A percentile compares a stretch with the other conserved stretches of the same genome.
Evolutionary conservation across 2,888 invertebrate species (phyloP).

Genomic region (Blastobasis lacticolella): DNA sequence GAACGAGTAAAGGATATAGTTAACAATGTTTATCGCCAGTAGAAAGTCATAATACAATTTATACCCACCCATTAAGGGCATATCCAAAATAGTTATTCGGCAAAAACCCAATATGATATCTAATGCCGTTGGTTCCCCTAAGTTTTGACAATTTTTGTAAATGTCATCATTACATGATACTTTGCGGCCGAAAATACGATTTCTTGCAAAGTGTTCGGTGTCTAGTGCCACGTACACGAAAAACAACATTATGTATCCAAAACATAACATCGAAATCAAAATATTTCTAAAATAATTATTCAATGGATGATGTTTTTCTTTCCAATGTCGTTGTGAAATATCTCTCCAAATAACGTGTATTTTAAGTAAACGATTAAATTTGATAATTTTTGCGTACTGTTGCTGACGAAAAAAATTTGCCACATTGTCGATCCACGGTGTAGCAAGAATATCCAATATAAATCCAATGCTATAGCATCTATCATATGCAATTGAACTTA

Average conservation of each 20-base stretch:
- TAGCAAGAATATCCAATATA: slow-evolving; percentile 40
- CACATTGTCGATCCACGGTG: slow-evolving; percentile 41
- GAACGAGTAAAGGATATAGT: background rate
- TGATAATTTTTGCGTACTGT: slow-evolving; percentile 23
- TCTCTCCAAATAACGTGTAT: slow-evolving; percentile 30
- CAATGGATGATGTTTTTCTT: background rate
- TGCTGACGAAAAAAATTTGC: slow-evolving; percentile 26
- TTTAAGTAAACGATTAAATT: slow-evolving; percentile 34
- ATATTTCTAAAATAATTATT: background rate
- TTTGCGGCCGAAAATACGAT: background rate
- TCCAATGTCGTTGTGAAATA: slow-evolving; percentile 1
- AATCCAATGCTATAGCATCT: slow-evolving; percentile 41
- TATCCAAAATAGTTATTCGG: background rate
- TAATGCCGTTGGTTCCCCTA: background rate
- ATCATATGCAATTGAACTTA: slow-evolving; percentile 34
- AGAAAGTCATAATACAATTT: background rate
- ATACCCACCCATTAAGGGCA: background rate
- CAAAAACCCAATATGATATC: background rate
- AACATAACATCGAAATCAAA: background rate
- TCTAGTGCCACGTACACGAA: background rate
- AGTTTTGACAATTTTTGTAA: background rate
- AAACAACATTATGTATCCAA: background rate
- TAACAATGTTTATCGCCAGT: background rate
- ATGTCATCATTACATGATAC: background rate
- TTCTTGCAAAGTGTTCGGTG: background rate